Evolutionary conservation across 2,113 vertebrate genomes (phyloP).

Genomic region (Entelurus aequoreus): DNA sequence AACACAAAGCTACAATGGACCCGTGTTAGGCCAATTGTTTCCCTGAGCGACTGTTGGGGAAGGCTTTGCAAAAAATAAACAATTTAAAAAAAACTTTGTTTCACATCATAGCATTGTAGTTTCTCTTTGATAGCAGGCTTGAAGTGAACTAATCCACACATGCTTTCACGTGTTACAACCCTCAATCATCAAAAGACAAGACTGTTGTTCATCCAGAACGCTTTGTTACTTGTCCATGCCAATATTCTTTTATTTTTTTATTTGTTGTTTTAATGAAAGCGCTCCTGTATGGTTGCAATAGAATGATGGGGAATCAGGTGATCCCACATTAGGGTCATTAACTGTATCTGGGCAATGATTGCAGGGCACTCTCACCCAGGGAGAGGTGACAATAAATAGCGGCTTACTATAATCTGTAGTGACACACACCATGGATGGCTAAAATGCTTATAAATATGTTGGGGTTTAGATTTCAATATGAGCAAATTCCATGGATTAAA

Average conservation of each 20-base stretch:
- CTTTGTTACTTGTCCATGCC: constrained; percentile 22
- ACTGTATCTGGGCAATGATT: constrained; percentile 40
- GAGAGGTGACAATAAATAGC: constrained; percentile 44
- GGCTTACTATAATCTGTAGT: constrained; percentile 59
- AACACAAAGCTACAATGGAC: constrained; percentile 51
- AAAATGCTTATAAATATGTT: constrained; percentile 44
- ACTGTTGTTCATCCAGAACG: constrained; percentile 28
- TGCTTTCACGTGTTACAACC: constrained; percentile 54
- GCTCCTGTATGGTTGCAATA: background rate
- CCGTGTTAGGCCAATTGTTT: constrained; percentile 49
- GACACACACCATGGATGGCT: constrained; percentile 56
- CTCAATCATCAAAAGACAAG: constrained; percentile 40
- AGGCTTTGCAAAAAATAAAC: constrained; percentile 48
- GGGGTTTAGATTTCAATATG: constrained; percentile 20
- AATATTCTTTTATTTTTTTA: constrained; percentile 15
- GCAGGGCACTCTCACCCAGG: constrained; percentile 31
- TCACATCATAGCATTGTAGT: constrained; percentile 45
- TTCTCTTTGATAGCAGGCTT: constrained; percentile 51
- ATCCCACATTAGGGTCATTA: constrained; percentile 15
- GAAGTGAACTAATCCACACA: constrained; percentile 53
- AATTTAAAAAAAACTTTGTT: constrained; percentile 54
- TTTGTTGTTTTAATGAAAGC: constrained; percentile 37
- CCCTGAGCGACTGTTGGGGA: constrained; percentile 33
- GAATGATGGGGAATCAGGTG: constrained; percentile 45
- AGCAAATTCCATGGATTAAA: constrained; percentile 23